A percentile compares a stretch with the other conserved stretches of the same genome.
These are phyloP conservation scores for Anorthoa munda DNA, from an alignment of 2,888 invertebrate species.

Conservation along the genomic window DNA sequence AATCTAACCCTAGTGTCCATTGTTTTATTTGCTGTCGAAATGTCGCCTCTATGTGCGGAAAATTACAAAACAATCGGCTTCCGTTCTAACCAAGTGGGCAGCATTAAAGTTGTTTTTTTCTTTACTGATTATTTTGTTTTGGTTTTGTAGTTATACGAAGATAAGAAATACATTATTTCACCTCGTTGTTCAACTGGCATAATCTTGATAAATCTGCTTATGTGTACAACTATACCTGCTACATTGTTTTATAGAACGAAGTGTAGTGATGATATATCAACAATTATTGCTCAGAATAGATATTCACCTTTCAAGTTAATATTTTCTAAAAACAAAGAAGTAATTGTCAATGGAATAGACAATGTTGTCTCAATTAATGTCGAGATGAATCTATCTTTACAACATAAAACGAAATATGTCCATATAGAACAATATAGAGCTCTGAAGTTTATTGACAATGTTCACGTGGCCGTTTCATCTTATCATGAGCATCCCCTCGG, in stretches of 20 bases:
- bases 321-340: neutral
- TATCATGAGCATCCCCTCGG: conserved; percentile 73
- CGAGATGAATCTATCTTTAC: conserved; percentile 3
- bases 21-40: conserved; percentile 69
- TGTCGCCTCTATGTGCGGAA: conserved; percentile 66
- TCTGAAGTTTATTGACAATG: conserved; percentile 74
- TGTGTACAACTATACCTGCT: neutral
- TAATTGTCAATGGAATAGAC: neutral
- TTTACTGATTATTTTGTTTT: conserved; percentile 47
- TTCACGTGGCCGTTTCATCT: conserved; percentile 77
- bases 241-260: neutral
- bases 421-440: conserved; percentile 25
- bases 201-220: conserved; percentile 15
- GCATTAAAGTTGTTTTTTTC: conserved; percentile 47
- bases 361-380: neutral
- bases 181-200: conserved; percentile 4
- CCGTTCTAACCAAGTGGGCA: conserved; percentile 65
- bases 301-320: neutral
- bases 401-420: conserved; percentile 18
- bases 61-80: conserved; percentile 76
- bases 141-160: conserved; percentile 29
- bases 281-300: neutral
- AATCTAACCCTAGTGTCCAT: conserved; percentile 54
- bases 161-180: conserved; percentile 35
- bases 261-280: neutral